Base-by-base conservation (phyloP, 2,888 invertebrate genomes). In the Hydroisotoma schaefferi region DNA sequence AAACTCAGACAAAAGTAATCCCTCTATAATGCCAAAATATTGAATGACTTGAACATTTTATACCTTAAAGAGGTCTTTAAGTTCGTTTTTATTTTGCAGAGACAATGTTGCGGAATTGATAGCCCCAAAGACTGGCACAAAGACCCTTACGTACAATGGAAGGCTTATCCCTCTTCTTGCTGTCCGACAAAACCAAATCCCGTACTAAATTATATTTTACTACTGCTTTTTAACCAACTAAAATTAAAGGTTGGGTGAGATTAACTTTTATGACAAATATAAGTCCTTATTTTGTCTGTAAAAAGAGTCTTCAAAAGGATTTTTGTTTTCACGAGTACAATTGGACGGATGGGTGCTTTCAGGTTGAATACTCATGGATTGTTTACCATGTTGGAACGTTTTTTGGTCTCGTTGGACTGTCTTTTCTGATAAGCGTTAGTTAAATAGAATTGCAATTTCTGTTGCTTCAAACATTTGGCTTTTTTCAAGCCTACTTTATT, bases 71-170 rank as follows among this genome's bases (percentile, higher is more conserved):
- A n/a, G 20, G 20, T n/a, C 10, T 43, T 8, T 47, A 8, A 12
- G 49, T 8, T 26, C 27, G n/a, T n/a, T 28, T 28, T 5, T 6
- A 4, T 27, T 37, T 26, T 22, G 8, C 28, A 64, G 64, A 28
- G 60, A 26, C 40, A 53, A 47, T 64, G 64, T 26, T 64, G 64
- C 43, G 64, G 64, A 5, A 26, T 58, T 8, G 22, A 57, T 23
- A 49, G 52, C 12, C 27, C 23, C 29, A 46, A 43, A 8, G 64
- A 64, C 25, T 64, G 64, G 64, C 15, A 4, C 37, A 25, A 26
- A 10, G 29, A 29, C 6, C 6, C 20, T 5, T 2, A 29, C 5
- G 22, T n/a, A 2, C 29, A 20, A 44, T 5, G 3, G 1, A 40
- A n/a, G 2, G 22, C 26, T 25, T 48, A 27, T 28, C 49, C 49